A percentile compares a stretch with the other conserved stretches of the same genome.
These are phyloP conservation scores for Pteromalus puparum DNA, from an alignment of 1,140 invertebrate species.

Conservation along the genomic window DNA sequence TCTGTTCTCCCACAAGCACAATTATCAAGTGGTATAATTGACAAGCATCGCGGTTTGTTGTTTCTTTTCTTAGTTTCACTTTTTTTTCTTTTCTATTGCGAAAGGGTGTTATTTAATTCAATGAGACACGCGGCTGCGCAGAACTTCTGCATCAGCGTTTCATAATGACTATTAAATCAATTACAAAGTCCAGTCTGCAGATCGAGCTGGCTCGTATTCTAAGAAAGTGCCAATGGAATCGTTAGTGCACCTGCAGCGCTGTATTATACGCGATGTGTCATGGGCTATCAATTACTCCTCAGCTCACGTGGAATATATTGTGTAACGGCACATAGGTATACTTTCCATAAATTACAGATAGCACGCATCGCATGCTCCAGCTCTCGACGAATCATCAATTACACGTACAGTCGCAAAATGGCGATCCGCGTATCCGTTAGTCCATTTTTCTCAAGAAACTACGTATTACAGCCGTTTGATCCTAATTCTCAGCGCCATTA, in stretches of 20 bases:
- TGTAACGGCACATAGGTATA: slow-evolving; percentile 14
- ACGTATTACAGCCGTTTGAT: no score
- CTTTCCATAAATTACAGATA: slow-evolving; percentile 40
- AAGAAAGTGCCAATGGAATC: slow-evolving; percentile 5
- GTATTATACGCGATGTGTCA: not conserved
- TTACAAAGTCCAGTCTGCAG: not conserved
- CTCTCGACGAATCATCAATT: slow-evolving; percentile 26
- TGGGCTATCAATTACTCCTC: slow-evolving; percentile 26
- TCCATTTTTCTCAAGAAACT: no score
- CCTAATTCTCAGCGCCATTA: no score
- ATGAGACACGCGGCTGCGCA: not conserved
- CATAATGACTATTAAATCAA: slow-evolving; percentile 23
- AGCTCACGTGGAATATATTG: slow-evolving; percentile 31
- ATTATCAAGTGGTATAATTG: not conserved
- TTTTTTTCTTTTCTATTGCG: no score
- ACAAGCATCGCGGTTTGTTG: not conserved
- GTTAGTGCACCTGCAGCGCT: not conserved
- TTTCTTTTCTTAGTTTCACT: no score
- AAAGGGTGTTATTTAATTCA: slow-evolving; percentile 13
- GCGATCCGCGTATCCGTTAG: not conserved
- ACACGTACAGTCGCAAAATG: slow-evolving; percentile 12
- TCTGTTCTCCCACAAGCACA: not conserved
- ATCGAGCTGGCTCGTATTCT: not conserved
- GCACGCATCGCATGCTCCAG: not conserved
- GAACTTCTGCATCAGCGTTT: slow-evolving; percentile 1